Evolutionary conservation across 2,888 invertebrate genomes (phyloP).

Genomic region (Hymenopus coronatus): DNA sequence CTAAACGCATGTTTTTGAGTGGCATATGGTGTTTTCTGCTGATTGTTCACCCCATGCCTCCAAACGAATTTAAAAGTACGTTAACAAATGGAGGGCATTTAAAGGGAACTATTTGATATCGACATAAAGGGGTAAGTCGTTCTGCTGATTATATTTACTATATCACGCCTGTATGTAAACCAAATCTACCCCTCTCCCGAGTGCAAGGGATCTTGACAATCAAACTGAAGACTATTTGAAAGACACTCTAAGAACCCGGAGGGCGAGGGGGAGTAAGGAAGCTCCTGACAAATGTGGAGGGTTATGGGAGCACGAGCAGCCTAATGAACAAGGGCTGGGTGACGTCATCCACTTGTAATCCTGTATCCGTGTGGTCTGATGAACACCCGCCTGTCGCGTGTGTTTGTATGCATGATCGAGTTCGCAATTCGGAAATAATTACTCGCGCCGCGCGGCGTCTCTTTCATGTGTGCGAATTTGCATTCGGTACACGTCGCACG

Average conservation of each 20-base stretch:
- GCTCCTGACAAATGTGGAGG: background rate
- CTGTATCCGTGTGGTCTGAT: constrained; percentile 19
- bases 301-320: background rate
- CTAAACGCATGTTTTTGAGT: no score
- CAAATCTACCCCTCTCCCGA: background rate
- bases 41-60: background rate
- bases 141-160: background rate
- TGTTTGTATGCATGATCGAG: constrained; percentile 30
- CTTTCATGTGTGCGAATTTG: constrained; percentile 27
- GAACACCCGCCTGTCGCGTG: constrained; percentile 15
- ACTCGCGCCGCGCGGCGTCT: constrained; percentile 16
- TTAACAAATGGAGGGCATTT: background rate
- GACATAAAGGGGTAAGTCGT: background rate
- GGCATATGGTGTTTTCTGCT: no score
- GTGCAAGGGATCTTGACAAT: background rate
- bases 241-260: background rate
- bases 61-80: background rate
- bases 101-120: background rate
- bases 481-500: constrained; percentile 13
- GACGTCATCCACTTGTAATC: constrained; percentile 21
- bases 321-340: background rate
- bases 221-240: background rate
- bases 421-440: constrained; percentile 32
- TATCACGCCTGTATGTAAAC: background rate
- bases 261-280: background rate